Base-by-base conservation (phyloP, 2,888 invertebrate genomes). In the Agonopterix subpropinquella region DNA sequence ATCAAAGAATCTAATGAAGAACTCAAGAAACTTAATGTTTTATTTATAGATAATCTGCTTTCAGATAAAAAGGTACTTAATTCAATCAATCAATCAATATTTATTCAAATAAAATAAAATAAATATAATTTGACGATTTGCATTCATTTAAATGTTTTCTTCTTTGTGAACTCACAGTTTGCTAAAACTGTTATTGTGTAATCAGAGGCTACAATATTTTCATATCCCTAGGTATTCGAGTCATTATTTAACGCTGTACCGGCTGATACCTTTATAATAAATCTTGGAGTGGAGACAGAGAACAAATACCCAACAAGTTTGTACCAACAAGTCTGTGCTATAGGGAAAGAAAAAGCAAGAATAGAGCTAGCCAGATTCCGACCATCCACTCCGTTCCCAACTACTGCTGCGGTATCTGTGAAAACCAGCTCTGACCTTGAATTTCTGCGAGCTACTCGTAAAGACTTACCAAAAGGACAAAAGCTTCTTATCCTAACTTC, bases 401-500 rank as follows among this genome's bases (percentile, higher is more conserved):
- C 60, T 2, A 60, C 61, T 1, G 62, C 64, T 39, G 62, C 62
- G 0, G 56, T 68, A 3, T 59, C 70, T 8, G 58, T 72, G 0
- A 58, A 61, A 18, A 59, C 57, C 0, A 35, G 48, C 36, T 62
- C 63, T 10, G 70, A 73, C 48, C 47, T 73, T 0, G 49, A 51
- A 36, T 42, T 61, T 9, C 50, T 73, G 1, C 50, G 52, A 9
- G 55, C 59, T 9, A 55, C 65, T 2, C 55, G 61, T 45, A 51
- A 57, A 11, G 50, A 55, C 11, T 46, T 73, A 4, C 60, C 61
- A 4, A 48, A 53, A 4, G 52, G 54, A 41, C 69, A 70, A 36
- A 67, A 64, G 37, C 45, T 73, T 1, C 47, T 70, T 5, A 56
- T 74, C 1, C 48, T 73, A 0, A 53, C 71, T 0, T 52, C 58